phyloP scores from a whole-genome alignment of 2,888 invertebrate species.

The Hermodice carunculata region DNA sequence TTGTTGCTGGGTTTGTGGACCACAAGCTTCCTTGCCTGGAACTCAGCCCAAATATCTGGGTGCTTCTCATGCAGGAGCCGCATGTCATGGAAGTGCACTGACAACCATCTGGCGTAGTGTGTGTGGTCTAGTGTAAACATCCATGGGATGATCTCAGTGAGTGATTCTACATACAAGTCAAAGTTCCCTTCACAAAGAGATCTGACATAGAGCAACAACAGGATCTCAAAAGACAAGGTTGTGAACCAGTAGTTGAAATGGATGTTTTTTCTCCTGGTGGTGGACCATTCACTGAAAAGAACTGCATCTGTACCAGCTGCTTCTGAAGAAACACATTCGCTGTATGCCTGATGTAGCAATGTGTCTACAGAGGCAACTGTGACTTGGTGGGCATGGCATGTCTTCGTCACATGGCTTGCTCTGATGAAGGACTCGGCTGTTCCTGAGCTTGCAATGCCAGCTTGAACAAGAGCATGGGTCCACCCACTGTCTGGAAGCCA shows the following conservation, averaged over 20 bases:
- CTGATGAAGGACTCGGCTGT: neutral
- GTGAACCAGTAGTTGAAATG: too few species aligned
- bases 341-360: neutral
- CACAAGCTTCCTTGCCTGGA: conserved; percentile 8
- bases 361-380: neutral
- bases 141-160: neutral
- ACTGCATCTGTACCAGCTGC: neutral
- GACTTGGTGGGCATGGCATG: conserved; percentile 3
- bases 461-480: neutral
- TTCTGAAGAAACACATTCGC: neutral
- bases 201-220: neutral
- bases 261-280: too few species aligned
- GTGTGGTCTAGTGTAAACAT: conserved; percentile 7
- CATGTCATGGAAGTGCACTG: conserved; percentile 6
- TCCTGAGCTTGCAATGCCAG: neutral
- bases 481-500: conserved; percentile 31
- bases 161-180: too few species aligned
- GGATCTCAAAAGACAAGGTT: neutral
- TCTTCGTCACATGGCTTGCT: conserved; percentile 5
- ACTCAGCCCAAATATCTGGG: conserved; percentile 1
- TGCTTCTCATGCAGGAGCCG: conserved; percentile 1
- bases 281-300: neutral
- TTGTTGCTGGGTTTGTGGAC: conserved; percentile 15
- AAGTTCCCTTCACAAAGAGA: neutral
- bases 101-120: conserved; percentile 6